Percentiles rank a stretch among this genome's conserved stretches.
Evolutionary conservation across 1,140 invertebrate genomes (phyloP).

Genomic region (Drosophila triauraria): DNA sequence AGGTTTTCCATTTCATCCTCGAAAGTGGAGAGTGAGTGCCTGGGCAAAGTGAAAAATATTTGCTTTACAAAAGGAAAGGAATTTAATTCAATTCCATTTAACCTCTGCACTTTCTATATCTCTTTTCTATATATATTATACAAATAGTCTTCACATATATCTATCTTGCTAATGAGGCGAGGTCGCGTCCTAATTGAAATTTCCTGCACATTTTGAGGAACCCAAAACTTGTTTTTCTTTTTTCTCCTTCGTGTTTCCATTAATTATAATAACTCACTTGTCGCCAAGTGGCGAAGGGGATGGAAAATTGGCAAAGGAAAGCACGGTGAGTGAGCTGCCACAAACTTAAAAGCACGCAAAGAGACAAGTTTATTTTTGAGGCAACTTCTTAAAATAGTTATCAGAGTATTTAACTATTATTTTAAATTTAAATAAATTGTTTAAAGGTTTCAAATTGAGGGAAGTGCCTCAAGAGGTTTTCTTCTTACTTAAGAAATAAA

Average conservation of each 20-base stretch:
- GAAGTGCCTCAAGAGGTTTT: no score
- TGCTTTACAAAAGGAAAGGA: constrained; percentile 14
- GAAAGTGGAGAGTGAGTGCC: not conserved
- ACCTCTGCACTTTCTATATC: not conserved
- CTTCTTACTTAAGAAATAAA: no score
- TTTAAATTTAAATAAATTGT: not conserved
- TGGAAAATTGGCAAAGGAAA: constrained; percentile 4
- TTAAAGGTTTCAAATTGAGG: no score
- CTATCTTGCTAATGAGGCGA: constrained; percentile 30
- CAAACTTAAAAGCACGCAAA: constrained; percentile 27
- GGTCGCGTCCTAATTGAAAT: constrained; percentile 42
- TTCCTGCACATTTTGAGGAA: constrained; percentile 25
- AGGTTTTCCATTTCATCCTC: constrained; percentile 22
- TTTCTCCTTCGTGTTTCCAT: constrained; percentile 4
- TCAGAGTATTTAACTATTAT: not conserved
- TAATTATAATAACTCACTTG: constrained; percentile 46
- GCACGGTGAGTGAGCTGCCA: not conserved
- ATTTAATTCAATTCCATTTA: constrained; percentile 28
- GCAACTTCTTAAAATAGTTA: not conserved
- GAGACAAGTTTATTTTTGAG: constrained; percentile 30
- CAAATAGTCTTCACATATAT: not conserved
- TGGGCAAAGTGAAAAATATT: constrained; percentile 18
- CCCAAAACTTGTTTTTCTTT: constrained; percentile 8
- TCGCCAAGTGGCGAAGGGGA: constrained; percentile 10
- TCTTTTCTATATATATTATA: not conserved